Evolutionary conservation across 1,140 invertebrate species (phyloP).

Genomic region (Choristoneura fumiferana): DNA sequence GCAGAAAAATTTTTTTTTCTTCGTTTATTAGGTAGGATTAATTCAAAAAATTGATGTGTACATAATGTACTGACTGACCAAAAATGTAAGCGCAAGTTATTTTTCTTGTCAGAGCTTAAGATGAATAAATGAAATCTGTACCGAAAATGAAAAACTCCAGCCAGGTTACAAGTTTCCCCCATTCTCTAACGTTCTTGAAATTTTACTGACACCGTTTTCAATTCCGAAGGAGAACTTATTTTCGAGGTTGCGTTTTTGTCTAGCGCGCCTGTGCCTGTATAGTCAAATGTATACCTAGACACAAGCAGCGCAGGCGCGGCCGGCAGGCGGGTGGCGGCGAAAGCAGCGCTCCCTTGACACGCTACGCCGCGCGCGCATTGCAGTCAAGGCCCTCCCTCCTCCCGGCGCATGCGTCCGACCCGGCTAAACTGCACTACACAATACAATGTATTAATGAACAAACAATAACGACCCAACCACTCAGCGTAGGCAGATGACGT

Average conservation of each 20-base stretch:
- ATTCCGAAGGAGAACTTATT: not conserved
- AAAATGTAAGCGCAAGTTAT: too few relatives aligned
- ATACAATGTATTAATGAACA: conserved; percentile 41
- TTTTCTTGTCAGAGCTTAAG: too few relatives aligned
- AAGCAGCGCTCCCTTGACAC: conserved; percentile 76
- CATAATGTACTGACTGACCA: too few relatives aligned
- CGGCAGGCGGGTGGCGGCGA: conserved; percentile 51
- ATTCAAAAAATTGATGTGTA: too few relatives aligned
- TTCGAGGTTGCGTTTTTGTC: conserved; percentile 27
- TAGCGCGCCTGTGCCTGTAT: conserved; percentile 22
- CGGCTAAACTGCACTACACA: conserved; percentile 28
- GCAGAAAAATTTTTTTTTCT: too few relatives aligned
- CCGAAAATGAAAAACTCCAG: too few relatives aligned
- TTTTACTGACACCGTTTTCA: too few relatives aligned
- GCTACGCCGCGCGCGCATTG: conserved; percentile 73
- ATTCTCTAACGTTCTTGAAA: too few relatives aligned
- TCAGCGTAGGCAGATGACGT: conserved; percentile 22
- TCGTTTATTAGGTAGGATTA: too few relatives aligned
- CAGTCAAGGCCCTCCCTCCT: conserved; percentile 65
- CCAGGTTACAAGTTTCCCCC: too few relatives aligned
- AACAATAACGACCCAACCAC: conserved; percentile 32
- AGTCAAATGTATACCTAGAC: conserved; percentile 45
- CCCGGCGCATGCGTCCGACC: conserved; percentile 40
- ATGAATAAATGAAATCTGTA: too few relatives aligned
- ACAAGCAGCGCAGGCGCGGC: conserved; percentile 51